These are phyloP conservation scores for Typhlichthys eigenmanni DNA, from an alignment of 2,797 vertebrate genomes.

Conservation along the genomic window DNA sequence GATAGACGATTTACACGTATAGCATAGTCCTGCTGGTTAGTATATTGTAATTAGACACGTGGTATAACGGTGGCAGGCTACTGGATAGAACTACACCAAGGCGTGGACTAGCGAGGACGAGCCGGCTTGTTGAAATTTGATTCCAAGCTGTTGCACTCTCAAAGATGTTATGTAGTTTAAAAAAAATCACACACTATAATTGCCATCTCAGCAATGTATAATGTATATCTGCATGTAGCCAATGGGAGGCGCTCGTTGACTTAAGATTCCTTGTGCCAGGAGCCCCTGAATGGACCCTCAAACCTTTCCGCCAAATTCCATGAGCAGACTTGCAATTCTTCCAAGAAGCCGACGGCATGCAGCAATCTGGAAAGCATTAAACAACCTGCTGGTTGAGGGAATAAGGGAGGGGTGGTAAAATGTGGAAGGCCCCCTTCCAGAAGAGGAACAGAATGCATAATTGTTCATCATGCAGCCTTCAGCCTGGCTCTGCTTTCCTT, in stretches of 20 bases:
- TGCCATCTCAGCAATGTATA: too few species aligned
- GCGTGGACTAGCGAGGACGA: too few species aligned
- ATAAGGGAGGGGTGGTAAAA: slow-evolving; percentile 33
- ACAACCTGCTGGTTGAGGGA: slow-evolving; percentile 78
- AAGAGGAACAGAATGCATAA: slow-evolving; percentile 69
- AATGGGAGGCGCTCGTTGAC: slow-evolving; percentile 1
- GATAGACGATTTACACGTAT: too few species aligned
- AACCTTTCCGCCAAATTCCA: slow-evolving; percentile 75
- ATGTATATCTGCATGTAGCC: background rate
- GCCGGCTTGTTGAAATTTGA: slow-evolving; percentile 46
- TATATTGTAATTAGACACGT: slow-evolving; percentile 40
- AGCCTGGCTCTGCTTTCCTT: slow-evolving; percentile 45
- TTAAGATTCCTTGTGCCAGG: background rate
- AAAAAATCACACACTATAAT: too few species aligned
- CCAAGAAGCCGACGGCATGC: slow-evolving; percentile 70
- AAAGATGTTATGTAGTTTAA: background rate
- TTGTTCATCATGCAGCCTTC: slow-evolving; percentile 67
- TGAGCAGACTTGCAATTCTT: slow-evolving; percentile 71
- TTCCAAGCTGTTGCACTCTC: slow-evolving; percentile 60
- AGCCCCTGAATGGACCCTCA: slow-evolving; percentile 49
- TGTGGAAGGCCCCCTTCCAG: slow-evolving; percentile 6
- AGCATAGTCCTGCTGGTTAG: background rate
- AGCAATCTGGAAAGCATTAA: slow-evolving; percentile 85
- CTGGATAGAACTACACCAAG: too few species aligned
- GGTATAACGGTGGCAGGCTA: slow-evolving; percentile 15